phyloP scores from a whole-genome alignment of 2,888 invertebrate genomes.

The Crepidodera aurea region DNA sequence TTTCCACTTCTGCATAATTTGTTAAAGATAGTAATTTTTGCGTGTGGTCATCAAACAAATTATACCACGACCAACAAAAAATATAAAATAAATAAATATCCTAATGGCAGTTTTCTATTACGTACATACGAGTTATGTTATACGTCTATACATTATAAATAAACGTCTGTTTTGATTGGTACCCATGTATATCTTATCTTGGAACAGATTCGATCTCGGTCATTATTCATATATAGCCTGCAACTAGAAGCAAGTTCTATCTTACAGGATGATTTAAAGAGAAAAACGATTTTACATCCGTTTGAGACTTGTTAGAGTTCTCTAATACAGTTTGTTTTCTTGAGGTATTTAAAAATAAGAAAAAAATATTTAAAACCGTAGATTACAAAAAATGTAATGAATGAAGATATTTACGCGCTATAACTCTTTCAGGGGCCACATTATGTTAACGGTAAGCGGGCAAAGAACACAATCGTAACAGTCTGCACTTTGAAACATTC shows the following conservation, averaged over 20 bases:
- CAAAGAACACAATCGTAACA: too few relatives aligned
- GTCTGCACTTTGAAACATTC: too few relatives aligned
- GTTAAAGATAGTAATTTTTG: background rate
- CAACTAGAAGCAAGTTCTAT: constrained; percentile 2
- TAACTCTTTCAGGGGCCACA: too few relatives aligned
- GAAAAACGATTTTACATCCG: too few relatives aligned
- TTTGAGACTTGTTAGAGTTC: too few relatives aligned
- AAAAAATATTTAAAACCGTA: too few relatives aligned
- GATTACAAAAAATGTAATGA: too few relatives aligned
- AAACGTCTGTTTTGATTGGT: constrained; percentile 11
- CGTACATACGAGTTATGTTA: constrained; percentile 1
- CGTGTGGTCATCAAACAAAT: background rate
- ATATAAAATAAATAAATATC: background rate
- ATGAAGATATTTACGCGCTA: too few relatives aligned
- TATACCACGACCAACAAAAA: background rate
- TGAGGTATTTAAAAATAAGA: too few relatives aligned
- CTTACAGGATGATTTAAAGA: background rate
- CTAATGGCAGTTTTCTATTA: constrained; percentile 1
- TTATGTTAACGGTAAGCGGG: too few relatives aligned
- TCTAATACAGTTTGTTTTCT: too few relatives aligned
- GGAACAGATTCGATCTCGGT: background rate
- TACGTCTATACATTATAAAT: constrained; percentile 4
- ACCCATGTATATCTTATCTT: constrained; percentile 11
- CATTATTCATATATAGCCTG: constrained; percentile 8
- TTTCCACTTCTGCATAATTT: too few relatives aligned